Base-by-base conservation (phyloP, 2,113 vertebrate species). In the Abramis brama region DNA sequence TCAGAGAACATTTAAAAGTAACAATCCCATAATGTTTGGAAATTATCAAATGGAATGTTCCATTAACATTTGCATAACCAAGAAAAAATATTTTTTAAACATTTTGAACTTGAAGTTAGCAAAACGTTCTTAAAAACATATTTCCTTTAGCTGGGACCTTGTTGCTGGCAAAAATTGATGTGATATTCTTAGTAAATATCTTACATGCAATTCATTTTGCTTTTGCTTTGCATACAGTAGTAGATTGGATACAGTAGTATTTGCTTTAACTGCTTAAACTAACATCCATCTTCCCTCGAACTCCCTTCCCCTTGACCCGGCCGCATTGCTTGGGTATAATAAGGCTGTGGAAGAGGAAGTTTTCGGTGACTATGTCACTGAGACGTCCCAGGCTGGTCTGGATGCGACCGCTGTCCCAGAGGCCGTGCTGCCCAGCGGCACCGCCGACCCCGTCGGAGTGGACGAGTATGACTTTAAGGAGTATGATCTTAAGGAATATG, bases 281-380 rank as follows among this genome's bases (percentile, higher is more conserved):
- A 99, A 99, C 95, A 91, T 90, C 91, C 91, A 36, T 94, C 85
- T 96, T 94, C 94, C 93, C 95, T 94, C 23, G 25, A 43, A 85
- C 64, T 66, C 39, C 62, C 50, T 52, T 21, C 47, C 74, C 30
- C 30, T 23, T 45, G 57, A 27, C 10, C 92, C 93, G 88, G 90
- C 90, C 88, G 92, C 90, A 88, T 79, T 89, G 90, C 74, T 94
- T 81, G 88, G 94, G 93, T 95, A 96, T 96, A 92, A 94, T 94
- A 96, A 96, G 95, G 96, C 96, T 90, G 95, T 92, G 95, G 97
- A 98, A 96, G 97, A 98, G 92, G 95, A 95, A 68, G 96, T 95
- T 93, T 92, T 93, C 90, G 96, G 96, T 96, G 96, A 95, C 89
- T 96, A 95, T 94, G 68, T 94, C 95, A 96, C 97, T 83, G 97